Conservation (phyloP, 2,888 invertebrate species). For the Nomada ferruginata region DNA sequence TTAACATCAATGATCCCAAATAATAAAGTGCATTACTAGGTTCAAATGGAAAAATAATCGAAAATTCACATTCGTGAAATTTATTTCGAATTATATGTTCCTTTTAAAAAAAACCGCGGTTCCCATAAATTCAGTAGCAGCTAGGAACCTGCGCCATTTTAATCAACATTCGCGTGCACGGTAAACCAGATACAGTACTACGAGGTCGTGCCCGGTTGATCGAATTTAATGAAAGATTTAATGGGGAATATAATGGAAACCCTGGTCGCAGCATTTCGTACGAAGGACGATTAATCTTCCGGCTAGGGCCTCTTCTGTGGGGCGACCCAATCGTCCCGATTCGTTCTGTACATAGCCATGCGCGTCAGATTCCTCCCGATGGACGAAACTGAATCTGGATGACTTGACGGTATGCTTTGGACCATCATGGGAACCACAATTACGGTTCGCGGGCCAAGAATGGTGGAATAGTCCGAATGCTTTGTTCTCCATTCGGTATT, state of each 20-base stretch:
- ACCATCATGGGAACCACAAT: conserved; percentile 66
- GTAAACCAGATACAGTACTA: too few relatives aligned
- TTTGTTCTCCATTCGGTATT: conserved; percentile 48
- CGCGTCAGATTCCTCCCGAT: conserved; percentile 56
- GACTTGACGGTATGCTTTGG: conserved; percentile 63
- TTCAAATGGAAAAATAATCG: too few relatives aligned
- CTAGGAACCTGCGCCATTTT: too few relatives aligned
- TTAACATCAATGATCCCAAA: too few relatives aligned
- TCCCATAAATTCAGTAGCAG: too few relatives aligned
- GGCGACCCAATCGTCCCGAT: conserved; percentile 42
- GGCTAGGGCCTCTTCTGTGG: conserved; percentile 48
- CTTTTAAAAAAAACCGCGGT: not conserved
- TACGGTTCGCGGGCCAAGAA: conserved; percentile 53
- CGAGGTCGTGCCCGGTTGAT: too few relatives aligned
- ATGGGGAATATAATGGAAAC: conserved; percentile 20
- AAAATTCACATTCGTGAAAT: too few relatives aligned
- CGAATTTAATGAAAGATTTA: conserved; percentile 33
- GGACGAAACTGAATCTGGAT: conserved; percentile 53
- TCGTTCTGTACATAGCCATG: conserved; percentile 48
- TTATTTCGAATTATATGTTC: too few relatives aligned
- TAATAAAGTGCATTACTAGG: too few relatives aligned
- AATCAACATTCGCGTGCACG: too few relatives aligned
- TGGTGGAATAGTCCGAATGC: conserved; percentile 54
- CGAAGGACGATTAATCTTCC: conserved; percentile 41
- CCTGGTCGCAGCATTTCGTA: not conserved